Percentiles rank a stretch among this genome's conserved stretches.
Evolutionary conservation across 2,888 invertebrate genomes (phyloP).

Genomic region (Eupithecia abbreviata): DNA sequence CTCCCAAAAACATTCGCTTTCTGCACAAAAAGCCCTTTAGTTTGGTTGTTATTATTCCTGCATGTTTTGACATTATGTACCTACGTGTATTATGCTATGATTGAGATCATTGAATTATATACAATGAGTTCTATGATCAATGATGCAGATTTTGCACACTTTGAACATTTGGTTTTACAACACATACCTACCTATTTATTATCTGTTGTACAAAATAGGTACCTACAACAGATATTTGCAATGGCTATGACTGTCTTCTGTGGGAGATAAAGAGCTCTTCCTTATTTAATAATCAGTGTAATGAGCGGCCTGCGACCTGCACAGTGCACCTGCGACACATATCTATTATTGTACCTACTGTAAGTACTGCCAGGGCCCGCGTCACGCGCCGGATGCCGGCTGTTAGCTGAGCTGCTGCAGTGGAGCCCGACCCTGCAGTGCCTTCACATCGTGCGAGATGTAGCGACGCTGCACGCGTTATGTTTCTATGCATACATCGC

Average conservation of each 20-base stretch:
- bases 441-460: not conserved
- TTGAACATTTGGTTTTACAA: too few relatives aligned
- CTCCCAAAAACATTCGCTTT: too few relatives aligned
- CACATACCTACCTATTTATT: too few relatives aligned
- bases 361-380: not conserved
- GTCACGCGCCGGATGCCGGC: constrained; percentile 18
- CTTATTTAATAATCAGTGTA: not conserved
- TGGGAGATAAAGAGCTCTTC: not conserved
- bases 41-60: too few relatives aligned
- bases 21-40: too few relatives aligned
- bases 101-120: too few relatives aligned
- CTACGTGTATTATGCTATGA: too few relatives aligned
- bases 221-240: too few relatives aligned
- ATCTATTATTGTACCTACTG: not conserved
- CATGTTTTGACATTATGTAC: too few relatives aligned
- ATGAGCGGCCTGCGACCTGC: not conserved
- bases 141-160: too few relatives aligned
- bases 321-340: constrained; percentile 15
- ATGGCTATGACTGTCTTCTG: not conserved
- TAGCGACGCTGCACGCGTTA: not conserved
- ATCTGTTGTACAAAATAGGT: too few relatives aligned
- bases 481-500: not conserved
- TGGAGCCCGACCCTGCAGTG: not conserved
- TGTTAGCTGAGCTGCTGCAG: constrained; percentile 18
- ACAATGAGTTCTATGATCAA: too few relatives aligned